Conservation (phyloP, 2,888 invertebrate species). For the Cerastis rubricosa region DNA sequence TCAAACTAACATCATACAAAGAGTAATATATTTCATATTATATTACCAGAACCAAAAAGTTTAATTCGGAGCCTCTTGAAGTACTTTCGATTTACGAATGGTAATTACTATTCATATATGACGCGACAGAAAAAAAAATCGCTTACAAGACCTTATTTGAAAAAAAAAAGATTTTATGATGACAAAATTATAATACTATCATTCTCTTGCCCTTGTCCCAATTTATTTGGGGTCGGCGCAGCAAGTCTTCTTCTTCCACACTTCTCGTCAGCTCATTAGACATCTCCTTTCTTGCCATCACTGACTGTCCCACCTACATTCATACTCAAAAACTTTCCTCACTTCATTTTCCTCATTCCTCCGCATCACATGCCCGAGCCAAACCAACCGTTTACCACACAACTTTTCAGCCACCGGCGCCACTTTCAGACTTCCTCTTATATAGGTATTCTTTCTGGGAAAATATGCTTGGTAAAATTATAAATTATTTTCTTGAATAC, state of each 20-base stretch:
- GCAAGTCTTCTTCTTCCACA: not conserved
- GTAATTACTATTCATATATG: slow-evolving; percentile 14
- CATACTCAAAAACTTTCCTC: not conserved
- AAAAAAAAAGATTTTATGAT: not conserved
- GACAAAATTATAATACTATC: not conserved
- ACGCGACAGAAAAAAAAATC: slow-evolving; percentile 12
- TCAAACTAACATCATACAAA: not conserved
- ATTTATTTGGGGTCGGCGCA: too few relatives aligned
- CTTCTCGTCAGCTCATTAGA: not conserved
- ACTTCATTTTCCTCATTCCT: not conserved
- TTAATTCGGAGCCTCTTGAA: not conserved
- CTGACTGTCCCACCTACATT: not conserved
- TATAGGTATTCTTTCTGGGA: not conserved
- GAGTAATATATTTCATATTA: not conserved
- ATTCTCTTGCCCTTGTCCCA: too few relatives aligned
- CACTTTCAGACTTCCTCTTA: not conserved
- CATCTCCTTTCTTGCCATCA: not conserved
- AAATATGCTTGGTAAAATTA: not conserved
- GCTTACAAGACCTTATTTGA: not conserved
- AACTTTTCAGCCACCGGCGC: not conserved
- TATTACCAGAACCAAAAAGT: slow-evolving; percentile 11
- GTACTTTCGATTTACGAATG: not conserved
- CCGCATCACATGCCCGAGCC: not conserved
- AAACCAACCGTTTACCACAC: not conserved
- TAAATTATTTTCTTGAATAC: too few relatives aligned